phyloP scores from a whole-genome alignment of 2,888 invertebrate genomes.

The Chaetoderma sp. region DNA sequence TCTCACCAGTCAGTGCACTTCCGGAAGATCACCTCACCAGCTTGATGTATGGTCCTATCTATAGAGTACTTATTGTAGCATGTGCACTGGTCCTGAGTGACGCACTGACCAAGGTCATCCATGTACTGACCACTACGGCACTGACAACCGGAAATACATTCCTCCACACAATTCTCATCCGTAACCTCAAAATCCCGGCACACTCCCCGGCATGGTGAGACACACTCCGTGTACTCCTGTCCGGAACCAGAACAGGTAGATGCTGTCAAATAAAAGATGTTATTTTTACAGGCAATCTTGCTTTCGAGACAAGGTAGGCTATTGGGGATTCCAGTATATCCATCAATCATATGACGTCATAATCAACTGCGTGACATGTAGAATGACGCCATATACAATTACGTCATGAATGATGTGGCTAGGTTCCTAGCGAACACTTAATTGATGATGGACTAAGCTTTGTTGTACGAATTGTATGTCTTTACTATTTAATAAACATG shows the following conservation, averaged over 20 bases:
- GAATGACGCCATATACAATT: background rate
- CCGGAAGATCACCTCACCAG: constrained; percentile 11
- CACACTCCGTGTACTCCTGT: background rate
- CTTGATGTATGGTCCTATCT: background rate
- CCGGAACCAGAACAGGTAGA: background rate
- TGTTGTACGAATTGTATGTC: too few species aligned
- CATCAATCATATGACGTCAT: too few species aligned
- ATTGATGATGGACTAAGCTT: too few species aligned
- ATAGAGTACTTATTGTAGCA: constrained; percentile 24
- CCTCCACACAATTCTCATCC: background rate
- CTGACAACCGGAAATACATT: constrained; percentile 80
- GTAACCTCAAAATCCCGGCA: background rate
- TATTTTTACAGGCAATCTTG: background rate
- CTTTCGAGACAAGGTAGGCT: too few species aligned
- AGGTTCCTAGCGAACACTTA: too few species aligned
- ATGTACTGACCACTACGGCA: constrained; percentile 74
- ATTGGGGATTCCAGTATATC: too few species aligned
- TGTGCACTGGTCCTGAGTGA: constrained; percentile 16
- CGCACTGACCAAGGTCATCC: constrained; percentile 26
- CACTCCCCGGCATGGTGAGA: background rate
- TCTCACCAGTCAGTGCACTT: constrained; percentile 25
- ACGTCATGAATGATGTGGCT: too few species aligned
- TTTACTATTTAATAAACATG: too few species aligned
- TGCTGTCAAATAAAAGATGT: background rate
- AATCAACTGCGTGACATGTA: background rate